Percentiles rank a stretch among this genome's conserved stretches.
phyloP scores from a whole-genome alignment of 2,888 invertebrate species.

The Balanococcus diminutus region DNA sequence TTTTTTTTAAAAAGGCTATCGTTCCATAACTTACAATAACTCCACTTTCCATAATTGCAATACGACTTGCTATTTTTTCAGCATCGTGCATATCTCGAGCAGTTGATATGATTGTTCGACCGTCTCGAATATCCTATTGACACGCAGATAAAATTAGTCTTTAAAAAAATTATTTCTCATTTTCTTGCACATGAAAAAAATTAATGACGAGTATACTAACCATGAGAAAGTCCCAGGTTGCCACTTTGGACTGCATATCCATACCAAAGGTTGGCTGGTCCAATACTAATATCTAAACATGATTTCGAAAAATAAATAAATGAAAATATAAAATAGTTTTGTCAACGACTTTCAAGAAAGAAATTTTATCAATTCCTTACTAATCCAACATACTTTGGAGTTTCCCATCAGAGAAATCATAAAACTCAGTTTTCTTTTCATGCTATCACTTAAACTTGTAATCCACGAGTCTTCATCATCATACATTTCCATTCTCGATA shows the following conservation, averaged over 20 bases:
- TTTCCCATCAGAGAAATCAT: constrained; percentile 84
- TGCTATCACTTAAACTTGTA: constrained; percentile 83
- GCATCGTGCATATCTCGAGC: constrained; percentile 7
- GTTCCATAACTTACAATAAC: neutral
- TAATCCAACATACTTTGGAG: constrained; percentile 65
- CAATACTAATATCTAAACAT: constrained; percentile 67
- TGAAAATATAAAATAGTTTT: neutral
- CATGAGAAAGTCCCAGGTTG: constrained; percentile 85
- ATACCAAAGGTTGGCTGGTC: constrained; percentile 92
- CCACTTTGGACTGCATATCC: constrained; percentile 85
- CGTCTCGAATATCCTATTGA: neutral
- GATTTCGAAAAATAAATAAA: neutral
- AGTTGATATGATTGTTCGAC: neutral
- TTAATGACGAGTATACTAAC: constrained; percentile 60
- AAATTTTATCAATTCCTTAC: too few relatives aligned
- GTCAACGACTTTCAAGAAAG: too few relatives aligned
- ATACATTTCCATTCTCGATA: constrained; percentile 69
- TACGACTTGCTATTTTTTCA: neutral
- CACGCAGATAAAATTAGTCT: neutral
- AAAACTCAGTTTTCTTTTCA: constrained; percentile 85
- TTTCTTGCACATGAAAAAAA: neutral
- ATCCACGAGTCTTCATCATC: constrained; percentile 70
- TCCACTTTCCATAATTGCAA: neutral
- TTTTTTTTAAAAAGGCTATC: neutral
- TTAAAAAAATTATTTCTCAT: neutral